Evolutionary conservation across 2,797 vertebrate species (phyloP).

Genomic region (Cossypha dichroa): DNA sequence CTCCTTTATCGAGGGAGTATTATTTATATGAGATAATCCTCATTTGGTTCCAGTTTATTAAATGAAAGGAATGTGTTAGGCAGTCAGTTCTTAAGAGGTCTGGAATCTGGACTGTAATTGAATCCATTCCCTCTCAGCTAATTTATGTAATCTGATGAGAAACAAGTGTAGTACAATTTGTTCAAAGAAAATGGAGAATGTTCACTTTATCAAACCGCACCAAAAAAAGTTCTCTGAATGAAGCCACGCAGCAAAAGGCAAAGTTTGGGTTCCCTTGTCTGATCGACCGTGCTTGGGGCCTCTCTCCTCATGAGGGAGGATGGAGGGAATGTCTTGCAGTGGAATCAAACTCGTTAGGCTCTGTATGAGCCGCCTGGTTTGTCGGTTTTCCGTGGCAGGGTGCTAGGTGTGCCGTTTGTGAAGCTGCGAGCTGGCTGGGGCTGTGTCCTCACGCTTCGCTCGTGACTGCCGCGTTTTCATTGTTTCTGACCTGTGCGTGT

Average conservation of each 20-base stretch:
- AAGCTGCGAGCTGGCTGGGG: rapidly evolving
- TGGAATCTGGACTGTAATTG: conserved; percentile 54
- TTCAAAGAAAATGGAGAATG: conserved; percentile 14
- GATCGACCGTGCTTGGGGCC: rapidly evolving
- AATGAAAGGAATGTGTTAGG: conserved; percentile 61
- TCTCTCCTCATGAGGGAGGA: not conserved
- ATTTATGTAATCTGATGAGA: conserved; percentile 60
- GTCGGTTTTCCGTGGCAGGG: rapidly evolving
- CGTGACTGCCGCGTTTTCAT: not conserved
- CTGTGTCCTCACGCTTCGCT: not conserved
- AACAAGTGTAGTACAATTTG: conserved; percentile 53
- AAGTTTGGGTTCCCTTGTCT: not conserved
- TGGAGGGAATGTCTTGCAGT: no score
- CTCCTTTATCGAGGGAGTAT: conserved; percentile 17
- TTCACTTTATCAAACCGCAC: not conserved
- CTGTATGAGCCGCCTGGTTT: not conserved
- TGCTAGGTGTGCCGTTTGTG: not conserved
- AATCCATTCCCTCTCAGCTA: conserved; percentile 51
- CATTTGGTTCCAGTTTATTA: conserved; percentile 61
- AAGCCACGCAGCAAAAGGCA: not conserved
- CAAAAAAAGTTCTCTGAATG: not conserved
- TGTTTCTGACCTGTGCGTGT: rapidly evolving
- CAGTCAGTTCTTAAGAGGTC: conserved; percentile 29
- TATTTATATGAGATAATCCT: conserved; percentile 55
- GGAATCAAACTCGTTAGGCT: rapidly evolving